These are phyloP conservation scores for Sula dactylatra DNA, from an alignment of 2,113 vertebrate species.

Conservation along the genomic window DNA sequence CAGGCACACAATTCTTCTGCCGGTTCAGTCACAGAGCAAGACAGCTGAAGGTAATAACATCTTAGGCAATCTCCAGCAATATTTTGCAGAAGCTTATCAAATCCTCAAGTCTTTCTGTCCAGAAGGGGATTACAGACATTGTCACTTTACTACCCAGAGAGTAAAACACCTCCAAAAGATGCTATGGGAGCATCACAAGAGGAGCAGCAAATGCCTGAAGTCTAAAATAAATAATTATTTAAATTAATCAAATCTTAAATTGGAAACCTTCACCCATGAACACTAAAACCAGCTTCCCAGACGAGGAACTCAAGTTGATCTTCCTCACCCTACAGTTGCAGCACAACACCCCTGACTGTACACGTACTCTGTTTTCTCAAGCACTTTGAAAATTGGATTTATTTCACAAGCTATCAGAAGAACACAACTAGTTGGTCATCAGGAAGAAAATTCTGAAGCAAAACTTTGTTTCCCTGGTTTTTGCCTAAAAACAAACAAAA, in stretches of 20 bases:
- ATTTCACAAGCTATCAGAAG: background rate
- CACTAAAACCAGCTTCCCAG: background rate
- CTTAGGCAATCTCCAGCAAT: background rate
- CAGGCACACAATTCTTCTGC: background rate
- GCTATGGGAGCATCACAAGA: background rate
- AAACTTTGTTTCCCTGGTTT: background rate
- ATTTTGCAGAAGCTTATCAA: background rate
- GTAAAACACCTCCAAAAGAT: background rate
- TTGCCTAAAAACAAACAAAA: no score
- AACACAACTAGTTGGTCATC: background rate
- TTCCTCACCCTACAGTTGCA: background rate
- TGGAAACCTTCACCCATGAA: background rate
- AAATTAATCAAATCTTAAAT: rapidly evolving
- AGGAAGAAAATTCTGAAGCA: background rate
- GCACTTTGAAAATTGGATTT: background rate
- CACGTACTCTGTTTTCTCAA: background rate
- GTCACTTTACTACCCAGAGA: background rate
- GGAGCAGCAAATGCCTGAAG: background rate
- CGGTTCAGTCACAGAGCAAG: background rate
- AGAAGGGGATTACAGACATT: background rate
- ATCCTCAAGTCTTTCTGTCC: background rate
- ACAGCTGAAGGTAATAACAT: background rate
- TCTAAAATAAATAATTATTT: background rate
- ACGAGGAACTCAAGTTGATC: background rate
- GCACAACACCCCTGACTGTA: background rate